Evolutionary conservation across 2,888 invertebrate species (phyloP), one percentile per base, ranked within the genome.

Genomic region (Netelia fuscicornis): DNA sequence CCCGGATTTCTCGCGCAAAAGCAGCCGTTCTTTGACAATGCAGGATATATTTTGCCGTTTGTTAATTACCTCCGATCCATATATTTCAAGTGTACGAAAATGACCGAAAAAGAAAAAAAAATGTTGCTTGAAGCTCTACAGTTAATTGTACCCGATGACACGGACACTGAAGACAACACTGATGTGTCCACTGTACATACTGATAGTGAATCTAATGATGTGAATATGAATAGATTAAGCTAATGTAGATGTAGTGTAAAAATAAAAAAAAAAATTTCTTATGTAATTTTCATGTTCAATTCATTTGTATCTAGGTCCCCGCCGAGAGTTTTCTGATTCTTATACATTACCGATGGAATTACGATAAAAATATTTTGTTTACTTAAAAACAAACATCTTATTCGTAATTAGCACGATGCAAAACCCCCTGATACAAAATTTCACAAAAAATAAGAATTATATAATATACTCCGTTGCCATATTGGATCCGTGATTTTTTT

Each of bases 201-300:
- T 1, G 37, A 37, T 6, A 37, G 37, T 37, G 37, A 37, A 37
- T 37, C 37, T 52, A n/a, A 52, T 52, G 65, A 42, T 65, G 42
- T 65, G 20, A 42, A 65, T 65, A 42, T 65, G 42, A 65, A 44
- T 65, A 65, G 20, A 65, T 65, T 65, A 65, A 65, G n/a, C 42
- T 20, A 65, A 42, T 65, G 65, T n/a, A 65, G 42, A 64, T 64
- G 64, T 52, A 52, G 52, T 52, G 52, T 52, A 52, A 2, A 52
- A 13, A 52, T 52, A 3, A 13, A 52, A 52, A 52, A 13, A 13
- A 5, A 8, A 37, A 8, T 6, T 52, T 52, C 52, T 52, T 52
- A 65, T 65, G 10, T 65, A 65, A 65, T 42, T 65, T 65, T 65
- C 42, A 65, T 65, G 65, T 65, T 65, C n/a, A 65, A 42, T 65